Conservation (phyloP, 2,888 invertebrate species). For the Caenorhabditis afra region DNA sequence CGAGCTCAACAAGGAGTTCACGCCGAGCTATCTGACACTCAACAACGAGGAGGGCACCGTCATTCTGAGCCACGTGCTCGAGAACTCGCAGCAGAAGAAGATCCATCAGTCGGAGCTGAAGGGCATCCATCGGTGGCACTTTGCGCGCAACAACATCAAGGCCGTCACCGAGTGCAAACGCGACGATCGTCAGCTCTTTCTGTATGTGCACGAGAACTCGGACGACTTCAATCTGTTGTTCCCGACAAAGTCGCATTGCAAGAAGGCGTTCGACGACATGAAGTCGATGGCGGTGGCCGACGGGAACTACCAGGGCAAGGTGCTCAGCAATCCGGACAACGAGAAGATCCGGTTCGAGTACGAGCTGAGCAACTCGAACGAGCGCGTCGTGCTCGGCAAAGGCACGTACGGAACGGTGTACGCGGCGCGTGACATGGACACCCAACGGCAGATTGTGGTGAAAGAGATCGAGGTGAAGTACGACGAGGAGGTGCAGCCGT, state of each 20-base stretch:
- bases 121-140: conserved; percentile 87
- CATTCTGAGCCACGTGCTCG: conserved; percentile 88
- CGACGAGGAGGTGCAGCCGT: conserved; percentile 89
- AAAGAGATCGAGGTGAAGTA: conserved; percentile 98
- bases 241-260: conserved; percentile 88
- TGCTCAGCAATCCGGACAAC: conserved; percentile 68
- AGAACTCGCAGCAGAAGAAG: conserved; percentile 76
- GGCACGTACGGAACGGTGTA: conserved; percentile 84
- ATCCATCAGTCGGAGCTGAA: conserved; percentile 70
- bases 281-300: conserved; percentile 72
- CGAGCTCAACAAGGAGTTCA: conserved; percentile 90
- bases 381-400: conserved; percentile 87
- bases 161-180: conserved; percentile 91
- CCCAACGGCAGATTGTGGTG: conserved; percentile 88
- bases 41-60: conserved; percentile 95
- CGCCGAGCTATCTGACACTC: conserved; percentile 96
- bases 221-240: conserved; percentile 99
- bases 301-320: conserved; percentile 71
- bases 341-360: conserved; percentile 86
- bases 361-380: conserved; percentile 89
- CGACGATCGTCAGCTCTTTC: conserved; percentile 94
- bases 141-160: conserved; percentile 91
- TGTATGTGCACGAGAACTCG: conserved; percentile 97
- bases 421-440: conserved; percentile 84
- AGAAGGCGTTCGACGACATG: conserved; percentile 71